Conservation (phyloP, 2,888 invertebrate species). For the Drosophila quinaria region DNA sequence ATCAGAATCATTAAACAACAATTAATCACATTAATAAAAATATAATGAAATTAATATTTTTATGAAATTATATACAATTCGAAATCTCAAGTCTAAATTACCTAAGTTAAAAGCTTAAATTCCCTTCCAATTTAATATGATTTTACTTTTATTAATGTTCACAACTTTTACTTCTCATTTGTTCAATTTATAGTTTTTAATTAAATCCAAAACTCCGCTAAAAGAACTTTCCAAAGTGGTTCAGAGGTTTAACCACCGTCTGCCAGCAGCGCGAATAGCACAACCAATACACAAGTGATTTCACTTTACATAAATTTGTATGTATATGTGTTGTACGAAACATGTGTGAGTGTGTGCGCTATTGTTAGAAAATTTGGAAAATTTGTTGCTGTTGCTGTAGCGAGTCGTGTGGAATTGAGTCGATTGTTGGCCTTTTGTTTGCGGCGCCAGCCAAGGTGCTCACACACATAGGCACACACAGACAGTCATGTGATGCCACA, state of each 20-base stretch:
- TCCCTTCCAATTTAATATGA: neutral
- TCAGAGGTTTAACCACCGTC: slow-evolving; percentile 13
- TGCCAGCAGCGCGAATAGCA: slow-evolving; percentile 9
- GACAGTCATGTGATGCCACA: slow-evolving; percentile 26
- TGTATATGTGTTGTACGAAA: slow-evolving; percentile 9
- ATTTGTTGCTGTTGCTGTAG: slow-evolving; percentile 53
- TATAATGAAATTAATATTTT: too few species aligned
- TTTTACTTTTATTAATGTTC: neutral
- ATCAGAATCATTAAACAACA: neutral
- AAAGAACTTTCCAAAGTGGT: slow-evolving; percentile 12
- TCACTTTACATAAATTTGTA: slow-evolving; percentile 32
- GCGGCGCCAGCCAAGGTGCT: slow-evolving; percentile 45
- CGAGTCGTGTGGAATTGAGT: slow-evolving; percentile 53
- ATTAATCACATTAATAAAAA: neutral
- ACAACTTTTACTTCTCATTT: neutral
- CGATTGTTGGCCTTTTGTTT: slow-evolving; percentile 60
- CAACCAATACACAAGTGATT: slow-evolving; percentile 52
- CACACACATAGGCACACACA: slow-evolving; percentile 10
- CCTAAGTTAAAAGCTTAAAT: neutral
- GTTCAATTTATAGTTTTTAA: slow-evolving; percentile 13
- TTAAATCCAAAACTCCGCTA: slow-evolving; percentile 5
- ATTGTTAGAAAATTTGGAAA: slow-evolving; percentile 57
- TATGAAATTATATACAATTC: neutral
- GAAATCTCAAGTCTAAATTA: neutral
- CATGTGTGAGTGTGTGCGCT: slow-evolving; percentile 11